Conservation (phyloP, 2,888 invertebrate species). For the Catocala sponsa region DNA sequence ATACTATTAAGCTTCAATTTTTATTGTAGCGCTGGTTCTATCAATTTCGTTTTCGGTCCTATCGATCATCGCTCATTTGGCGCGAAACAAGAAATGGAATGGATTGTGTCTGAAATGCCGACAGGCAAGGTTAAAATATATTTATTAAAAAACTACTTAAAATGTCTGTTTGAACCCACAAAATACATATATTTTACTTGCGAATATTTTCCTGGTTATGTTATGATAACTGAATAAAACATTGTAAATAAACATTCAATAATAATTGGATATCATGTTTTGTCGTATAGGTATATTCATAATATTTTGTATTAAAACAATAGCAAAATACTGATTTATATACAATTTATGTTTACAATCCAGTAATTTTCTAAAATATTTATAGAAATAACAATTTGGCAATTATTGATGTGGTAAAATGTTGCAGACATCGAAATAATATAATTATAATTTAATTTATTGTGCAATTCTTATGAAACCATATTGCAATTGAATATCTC, state of each 20-base stretch:
- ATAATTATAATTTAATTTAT: slow-evolving; percentile 7
- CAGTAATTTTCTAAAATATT: slow-evolving; percentile 1
- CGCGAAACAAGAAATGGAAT: too few relatives aligned
- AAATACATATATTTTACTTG: slow-evolving; percentile 25
- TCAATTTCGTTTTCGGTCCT: too few relatives aligned
- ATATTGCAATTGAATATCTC: slow-evolving; percentile 10
- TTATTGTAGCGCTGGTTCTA: too few relatives aligned
- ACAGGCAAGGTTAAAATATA: too few relatives aligned
- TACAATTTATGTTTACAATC: background rate
- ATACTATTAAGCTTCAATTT: too few relatives aligned
- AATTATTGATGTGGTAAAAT: background rate
- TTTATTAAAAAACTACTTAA: background rate
- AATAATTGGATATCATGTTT: slow-evolving; percentile 38
- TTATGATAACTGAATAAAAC: slow-evolving; percentile 16
- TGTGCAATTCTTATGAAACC: slow-evolving; percentile 13
- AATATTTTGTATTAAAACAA: slow-evolving; percentile 1
- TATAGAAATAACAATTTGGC: background rate
- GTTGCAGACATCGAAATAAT: slow-evolving; percentile 15
- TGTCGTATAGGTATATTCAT: slow-evolving; percentile 26
- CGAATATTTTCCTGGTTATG: slow-evolving; percentile 25
- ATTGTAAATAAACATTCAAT: slow-evolving; percentile 48
- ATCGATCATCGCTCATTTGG: too few relatives aligned
- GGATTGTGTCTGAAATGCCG: too few relatives aligned
- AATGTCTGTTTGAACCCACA: slow-evolving; percentile 31
- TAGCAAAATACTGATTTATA: slow-evolving; percentile 8